Evolutionary conservation across 2,888 invertebrate genomes (phyloP).

Genomic region (Stegophylla sp.): DNA sequence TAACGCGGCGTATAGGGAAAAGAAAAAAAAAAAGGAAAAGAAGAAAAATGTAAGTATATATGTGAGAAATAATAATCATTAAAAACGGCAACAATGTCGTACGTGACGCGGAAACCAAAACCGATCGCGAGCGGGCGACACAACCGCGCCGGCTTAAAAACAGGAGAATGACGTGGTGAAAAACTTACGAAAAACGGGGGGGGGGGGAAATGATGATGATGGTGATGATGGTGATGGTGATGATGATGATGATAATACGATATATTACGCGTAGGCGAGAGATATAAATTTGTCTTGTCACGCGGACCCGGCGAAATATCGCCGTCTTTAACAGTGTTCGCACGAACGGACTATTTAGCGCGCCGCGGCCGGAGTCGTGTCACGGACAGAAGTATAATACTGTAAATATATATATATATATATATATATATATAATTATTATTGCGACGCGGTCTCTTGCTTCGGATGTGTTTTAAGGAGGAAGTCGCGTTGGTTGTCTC

Average conservation of each 20-base stretch:
- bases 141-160: slow-evolving; percentile 42
- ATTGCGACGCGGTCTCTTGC: no score
- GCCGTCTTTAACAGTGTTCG: slow-evolving; percentile 27
- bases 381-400: no score
- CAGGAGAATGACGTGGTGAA: slow-evolving; percentile 4
- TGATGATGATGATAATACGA: neutral
- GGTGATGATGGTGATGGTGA: neutral
- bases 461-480: no score
- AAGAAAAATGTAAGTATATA: neutral
- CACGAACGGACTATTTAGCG: slow-evolving; percentile 28
- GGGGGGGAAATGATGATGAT: slow-evolving; percentile 1
- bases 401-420: no score
- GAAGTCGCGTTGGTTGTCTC: no score
- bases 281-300: slow-evolving; percentile 47
- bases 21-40: no score
- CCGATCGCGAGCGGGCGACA: neutral
- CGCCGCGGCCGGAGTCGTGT: neutral
- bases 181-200: slow-evolving; percentile 20
- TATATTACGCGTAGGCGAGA: neutral
- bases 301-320: neutral
- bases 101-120: slow-evolving; percentile 52
- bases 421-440: no score
- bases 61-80: slow-evolving; percentile 50
- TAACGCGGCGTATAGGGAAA: no score
- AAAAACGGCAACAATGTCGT: slow-evolving; percentile 43